Evolutionary conservation across 2,113 vertebrate species (phyloP).

Genomic region (Mesoclemmys tuberculata): DNA sequence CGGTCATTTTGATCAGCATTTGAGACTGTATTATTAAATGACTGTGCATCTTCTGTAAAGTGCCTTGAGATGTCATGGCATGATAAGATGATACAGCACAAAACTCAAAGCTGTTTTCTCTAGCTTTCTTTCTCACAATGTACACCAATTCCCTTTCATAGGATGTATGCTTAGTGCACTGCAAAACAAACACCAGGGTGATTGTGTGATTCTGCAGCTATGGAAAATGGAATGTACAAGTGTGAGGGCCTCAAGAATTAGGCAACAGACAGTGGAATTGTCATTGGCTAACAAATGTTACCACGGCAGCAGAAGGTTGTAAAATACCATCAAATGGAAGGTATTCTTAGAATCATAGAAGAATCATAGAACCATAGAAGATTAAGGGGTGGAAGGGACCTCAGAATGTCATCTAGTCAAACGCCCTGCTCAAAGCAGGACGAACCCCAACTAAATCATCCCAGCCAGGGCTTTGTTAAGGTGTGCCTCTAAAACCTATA

Average conservation of each 20-base stretch:
- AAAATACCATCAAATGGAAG: background rate
- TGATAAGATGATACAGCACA: background rate
- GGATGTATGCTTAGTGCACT: background rate
- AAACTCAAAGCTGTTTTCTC: background rate
- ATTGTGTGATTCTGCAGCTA: background rate
- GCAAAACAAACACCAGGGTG: background rate
- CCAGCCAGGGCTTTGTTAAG: too few relatives aligned
- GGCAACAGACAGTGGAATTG: background rate
- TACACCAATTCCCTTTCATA: background rate
- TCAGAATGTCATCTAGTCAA: too few relatives aligned
- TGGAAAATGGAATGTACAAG: background rate
- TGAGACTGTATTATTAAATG: background rate
- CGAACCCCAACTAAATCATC: too few relatives aligned
- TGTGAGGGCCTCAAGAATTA: background rate
- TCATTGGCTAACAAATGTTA: background rate
- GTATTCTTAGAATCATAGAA: background rate
- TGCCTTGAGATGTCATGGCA: constrained; percentile 16
- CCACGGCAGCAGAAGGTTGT: background rate
- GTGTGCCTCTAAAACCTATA: too few relatives aligned
- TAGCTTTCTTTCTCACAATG: background rate
- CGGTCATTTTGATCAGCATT: background rate
- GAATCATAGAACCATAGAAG: too few relatives aligned
- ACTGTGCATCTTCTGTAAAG: background rate
- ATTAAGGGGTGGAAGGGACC: too few relatives aligned
- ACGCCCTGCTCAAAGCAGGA: too few relatives aligned